Percentiles rank a stretch among this genome's conserved stretches.
phyloP scores from a whole-genome alignment of 1,140 invertebrate species.

The Sminthurinus signatus region DNA sequence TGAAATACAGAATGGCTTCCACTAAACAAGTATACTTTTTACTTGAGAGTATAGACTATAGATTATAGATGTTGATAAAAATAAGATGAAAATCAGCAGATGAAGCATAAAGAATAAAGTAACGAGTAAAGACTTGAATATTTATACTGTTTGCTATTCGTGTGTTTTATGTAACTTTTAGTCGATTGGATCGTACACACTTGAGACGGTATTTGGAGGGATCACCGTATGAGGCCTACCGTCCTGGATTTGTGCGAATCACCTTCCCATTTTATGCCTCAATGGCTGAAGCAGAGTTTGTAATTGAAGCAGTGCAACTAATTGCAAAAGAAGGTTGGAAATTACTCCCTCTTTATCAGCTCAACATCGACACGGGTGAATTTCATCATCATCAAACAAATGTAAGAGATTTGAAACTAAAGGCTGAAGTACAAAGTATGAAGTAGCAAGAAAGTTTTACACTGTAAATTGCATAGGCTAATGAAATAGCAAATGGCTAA shows the following conservation, averaged over 20 bases:
- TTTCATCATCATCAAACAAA: slow-evolving; percentile 78
- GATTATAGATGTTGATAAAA: too few relatives aligned
- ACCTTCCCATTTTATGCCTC: slow-evolving; percentile 80
- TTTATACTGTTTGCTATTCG: too few relatives aligned
- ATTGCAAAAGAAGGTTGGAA: slow-evolving; percentile 81
- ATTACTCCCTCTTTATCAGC: slow-evolving; percentile 74
- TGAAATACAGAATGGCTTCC: too few relatives aligned
- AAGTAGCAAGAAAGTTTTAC: background rate
- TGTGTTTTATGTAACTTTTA: slow-evolving; percentile 35
- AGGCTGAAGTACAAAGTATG: background rate
- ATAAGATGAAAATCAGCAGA: too few relatives aligned
- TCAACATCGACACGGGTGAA: slow-evolving; percentile 80
- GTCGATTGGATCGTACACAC: slow-evolving; percentile 55
- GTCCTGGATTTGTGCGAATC: slow-evolving; percentile 79
- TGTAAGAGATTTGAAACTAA: slow-evolving; percentile 45
- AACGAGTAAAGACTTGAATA: too few relatives aligned
- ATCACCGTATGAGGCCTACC: slow-evolving; percentile 63
- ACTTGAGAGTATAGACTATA: too few relatives aligned
- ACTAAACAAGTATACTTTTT: too few relatives aligned
- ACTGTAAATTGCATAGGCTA: too few relatives aligned
- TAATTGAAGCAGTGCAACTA: slow-evolving; percentile 77
- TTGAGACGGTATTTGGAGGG: slow-evolving; percentile 55
- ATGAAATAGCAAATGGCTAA: too few relatives aligned
- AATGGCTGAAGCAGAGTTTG: slow-evolving; percentile 69
- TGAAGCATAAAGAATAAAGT: too few relatives aligned